Evolutionary conservation across 2,797 vertebrate species (phyloP).

Genomic region (Nyctalus aviator): DNA sequence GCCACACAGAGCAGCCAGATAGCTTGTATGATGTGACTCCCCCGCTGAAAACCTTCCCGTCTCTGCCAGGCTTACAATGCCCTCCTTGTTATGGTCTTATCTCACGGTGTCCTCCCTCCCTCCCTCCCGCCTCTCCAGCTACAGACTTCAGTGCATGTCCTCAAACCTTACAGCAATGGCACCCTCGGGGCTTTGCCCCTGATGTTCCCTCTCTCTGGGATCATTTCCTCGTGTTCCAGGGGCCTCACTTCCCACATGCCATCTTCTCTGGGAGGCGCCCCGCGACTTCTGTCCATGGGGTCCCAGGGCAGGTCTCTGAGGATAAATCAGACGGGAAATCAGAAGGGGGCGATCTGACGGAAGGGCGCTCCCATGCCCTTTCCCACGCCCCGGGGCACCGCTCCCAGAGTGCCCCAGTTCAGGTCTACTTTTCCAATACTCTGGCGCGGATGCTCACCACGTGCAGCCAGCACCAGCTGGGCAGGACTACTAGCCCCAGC

Average conservation of each 20-base stretch:
- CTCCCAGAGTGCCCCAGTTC: not conserved
- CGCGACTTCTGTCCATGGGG: not conserved
- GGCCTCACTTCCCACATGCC: not conserved
- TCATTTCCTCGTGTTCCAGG: not conserved
- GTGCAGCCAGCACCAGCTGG: constrained; percentile 62
- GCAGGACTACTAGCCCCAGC: constrained; percentile 81
- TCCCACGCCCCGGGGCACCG: not conserved
- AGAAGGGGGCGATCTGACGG: not conserved
- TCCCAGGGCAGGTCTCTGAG: not conserved
- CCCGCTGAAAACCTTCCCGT: constrained; percentile 40
- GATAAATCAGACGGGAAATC: not conserved
- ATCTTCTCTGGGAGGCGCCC: not conserved
- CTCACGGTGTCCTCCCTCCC: not conserved
- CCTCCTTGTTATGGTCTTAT: not conserved
- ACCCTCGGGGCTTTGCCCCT: not conserved
- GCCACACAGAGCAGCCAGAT: not conserved
- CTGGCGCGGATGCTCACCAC: constrained; percentile 71
- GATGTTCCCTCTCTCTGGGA: not conserved
- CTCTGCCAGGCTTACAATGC: not conserved
- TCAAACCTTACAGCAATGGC: not conserved
- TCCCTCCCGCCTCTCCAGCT: not conserved
- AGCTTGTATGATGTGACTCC: not conserved
- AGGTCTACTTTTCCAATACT: not conserved
- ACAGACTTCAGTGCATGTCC: not conserved
- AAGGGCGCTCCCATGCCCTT: not conserved